Percentiles rank a stretch among this genome's conserved stretches.
Evolutionary conservation across 2,888 invertebrate species (phyloP).

Genomic region (Lobophora halterata): DNA sequence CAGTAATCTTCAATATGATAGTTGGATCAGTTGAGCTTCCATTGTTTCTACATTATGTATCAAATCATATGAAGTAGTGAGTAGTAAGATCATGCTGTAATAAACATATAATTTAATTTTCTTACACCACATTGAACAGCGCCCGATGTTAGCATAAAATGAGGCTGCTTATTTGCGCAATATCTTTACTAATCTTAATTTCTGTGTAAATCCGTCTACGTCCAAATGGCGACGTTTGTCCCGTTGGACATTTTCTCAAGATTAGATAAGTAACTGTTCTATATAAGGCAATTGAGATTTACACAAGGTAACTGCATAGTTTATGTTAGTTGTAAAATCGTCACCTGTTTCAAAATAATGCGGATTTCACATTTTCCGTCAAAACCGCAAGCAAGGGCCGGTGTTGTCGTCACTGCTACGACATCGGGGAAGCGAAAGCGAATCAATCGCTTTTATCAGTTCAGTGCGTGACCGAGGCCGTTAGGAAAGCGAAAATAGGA

Average conservation of each 20-base stretch:
- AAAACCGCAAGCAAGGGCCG: slow-evolving; percentile 68
- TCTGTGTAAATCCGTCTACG: slow-evolving; percentile 32
- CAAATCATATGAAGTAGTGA: no score
- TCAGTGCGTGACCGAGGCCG: slow-evolving; percentile 74
- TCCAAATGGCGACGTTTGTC: slow-evolving; percentile 29
- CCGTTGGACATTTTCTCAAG: slow-evolving; percentile 27
- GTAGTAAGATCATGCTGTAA: no score
- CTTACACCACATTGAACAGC: slow-evolving; percentile 4
- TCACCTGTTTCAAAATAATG: slow-evolving; percentile 41
- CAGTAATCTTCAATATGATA: no score
- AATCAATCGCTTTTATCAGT: slow-evolving; percentile 70
- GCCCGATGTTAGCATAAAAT: slow-evolving; percentile 31
- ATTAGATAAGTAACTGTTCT: slow-evolving; percentile 30
- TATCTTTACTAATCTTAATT: slow-evolving; percentile 12
- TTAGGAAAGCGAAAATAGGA: slow-evolving; percentile 75
- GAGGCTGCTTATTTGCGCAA: slow-evolving; percentile 20
- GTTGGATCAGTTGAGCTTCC: no score
- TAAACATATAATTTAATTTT: background rate
- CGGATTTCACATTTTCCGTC: slow-evolving; percentile 51
- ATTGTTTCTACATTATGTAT: no score
- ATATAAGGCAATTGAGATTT: slow-evolving; percentile 27
- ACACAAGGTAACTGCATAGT: slow-evolving; percentile 17
- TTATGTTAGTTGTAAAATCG: slow-evolving; percentile 27
- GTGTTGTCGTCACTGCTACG: slow-evolving; percentile 62
- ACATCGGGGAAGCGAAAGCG: slow-evolving; percentile 74